phyloP scores from a whole-genome alignment of 64 coral and sea anemone species.

The Montipora foliosa region DNA sequence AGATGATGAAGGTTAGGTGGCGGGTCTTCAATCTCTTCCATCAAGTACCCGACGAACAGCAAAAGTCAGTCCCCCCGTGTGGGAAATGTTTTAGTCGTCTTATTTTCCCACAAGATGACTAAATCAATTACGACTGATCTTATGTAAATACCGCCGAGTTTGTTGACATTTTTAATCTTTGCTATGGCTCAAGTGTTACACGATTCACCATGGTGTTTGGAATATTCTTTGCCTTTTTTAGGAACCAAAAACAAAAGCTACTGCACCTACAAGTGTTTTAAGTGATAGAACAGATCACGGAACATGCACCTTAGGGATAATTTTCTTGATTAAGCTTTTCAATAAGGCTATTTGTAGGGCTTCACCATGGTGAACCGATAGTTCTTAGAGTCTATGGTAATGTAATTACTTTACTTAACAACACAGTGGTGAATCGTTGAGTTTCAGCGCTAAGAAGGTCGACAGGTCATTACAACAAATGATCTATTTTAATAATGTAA shows the following conservation, averaged over 20 bases:
- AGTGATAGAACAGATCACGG: not conserved
- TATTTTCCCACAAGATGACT: not conserved
- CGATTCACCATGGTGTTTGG: not conserved
- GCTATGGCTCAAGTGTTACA: not conserved
- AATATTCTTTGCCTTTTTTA: not conserved
- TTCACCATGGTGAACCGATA: conserved; percentile 1
- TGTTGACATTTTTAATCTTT: conserved; percentile 8
- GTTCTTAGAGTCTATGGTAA: not conserved
- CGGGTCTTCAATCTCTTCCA: no score
- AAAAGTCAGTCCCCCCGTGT: not conserved
- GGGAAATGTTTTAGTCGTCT: not conserved
- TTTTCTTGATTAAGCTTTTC: not conserved
- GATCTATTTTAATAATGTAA: not conserved
- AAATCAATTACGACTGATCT: not conserved
- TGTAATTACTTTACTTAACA: no score
- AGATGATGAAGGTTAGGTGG: no score
- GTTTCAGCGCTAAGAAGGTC: conserved; percentile 2
- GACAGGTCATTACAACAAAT: conserved; percentile 1
- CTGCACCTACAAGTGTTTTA: not conserved
- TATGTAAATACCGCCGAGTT: not conserved
- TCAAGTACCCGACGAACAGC: no score
- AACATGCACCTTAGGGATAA: not conserved
- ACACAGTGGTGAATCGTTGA: not conserved
- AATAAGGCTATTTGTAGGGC: not conserved
- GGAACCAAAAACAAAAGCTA: not conserved